Base-by-base conservation (phyloP, 2,113 vertebrate species). In the Grammomys dolichurus region DNA sequence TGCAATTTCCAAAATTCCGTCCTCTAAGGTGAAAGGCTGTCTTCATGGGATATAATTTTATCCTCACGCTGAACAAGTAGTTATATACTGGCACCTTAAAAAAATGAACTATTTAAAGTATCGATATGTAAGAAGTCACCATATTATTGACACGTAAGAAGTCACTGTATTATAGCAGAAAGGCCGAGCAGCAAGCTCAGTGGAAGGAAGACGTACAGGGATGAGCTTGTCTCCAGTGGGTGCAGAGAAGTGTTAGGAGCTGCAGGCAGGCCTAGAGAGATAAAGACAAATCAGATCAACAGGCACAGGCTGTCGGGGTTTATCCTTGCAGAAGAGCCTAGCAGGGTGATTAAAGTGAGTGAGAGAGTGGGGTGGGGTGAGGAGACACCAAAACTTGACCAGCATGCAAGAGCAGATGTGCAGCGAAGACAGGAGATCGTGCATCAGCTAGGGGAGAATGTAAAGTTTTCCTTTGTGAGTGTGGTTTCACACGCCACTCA, bases 11-110 rank as follows among this genome's bases (percentile, higher is more conserved):
- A 67, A 90, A 40, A 16, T 36, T 84, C 17, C 43, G 54, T 73
- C 51, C 95, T 63, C 12, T 56, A 63, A 73, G 22, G 17, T 81
- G 87, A 86, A 78, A 84, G 17, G 51, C 2, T 77, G 16, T 54
- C 36, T 60, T 84, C 80, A 84, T 24, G 20, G 70, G 33, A 56
- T 28, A 86, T 51, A 40, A 82, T 84, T 95, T 54, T 95, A 95
- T 78, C 19, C 43, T 12, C 84, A 4, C 16, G 88, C 93, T 82
- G 94, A 91, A 94, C 67, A 87, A 65, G 13, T 72, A 48, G 51
- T 19, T 70, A 87, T 84, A 89, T 63, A 70, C 4, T 77, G 48
- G 73, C 12, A 63, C 69, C 87, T 75, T 31, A 54, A 75, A 95
- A 91, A 69, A 82, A 36, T 76, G 56, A n/a, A 82, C 9, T 77